Percentiles rank a stretch among this genome's conserved stretches.
These are phyloP conservation scores for Pipra filicauda DNA, from an alignment of 2,113 vertebrate genomes.

Conservation along the genomic window DNA sequence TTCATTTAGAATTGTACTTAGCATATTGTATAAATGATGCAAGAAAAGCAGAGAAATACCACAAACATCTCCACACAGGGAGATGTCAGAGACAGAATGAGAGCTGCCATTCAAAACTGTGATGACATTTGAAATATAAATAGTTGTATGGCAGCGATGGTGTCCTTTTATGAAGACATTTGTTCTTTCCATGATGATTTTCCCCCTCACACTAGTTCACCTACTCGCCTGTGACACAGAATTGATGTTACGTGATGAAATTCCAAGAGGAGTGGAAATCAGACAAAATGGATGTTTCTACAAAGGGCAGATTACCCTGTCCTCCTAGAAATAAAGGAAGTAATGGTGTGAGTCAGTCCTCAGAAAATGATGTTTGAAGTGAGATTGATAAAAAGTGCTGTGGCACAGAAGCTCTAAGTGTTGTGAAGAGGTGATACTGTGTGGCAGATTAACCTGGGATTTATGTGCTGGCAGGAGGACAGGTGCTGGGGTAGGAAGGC, in stretches of 20 bases:
- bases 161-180: constrained; percentile 5
- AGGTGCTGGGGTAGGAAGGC: not conserved
- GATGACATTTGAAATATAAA: not conserved
- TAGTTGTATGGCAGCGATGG: not conserved
- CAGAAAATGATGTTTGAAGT: not conserved
- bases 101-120: not conserved
- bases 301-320: not conserved
- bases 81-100: not conserved
- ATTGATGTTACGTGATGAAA: constrained; percentile 8
- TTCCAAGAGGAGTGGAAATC: not conserved
- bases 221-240: not conserved
- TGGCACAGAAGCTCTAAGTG: not conserved
- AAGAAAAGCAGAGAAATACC: not conserved
- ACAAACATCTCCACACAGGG: not conserved
- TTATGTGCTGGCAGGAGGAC: not conserved
- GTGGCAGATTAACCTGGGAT: not conserved
- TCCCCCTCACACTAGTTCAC: not conserved
- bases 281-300: not conserved
- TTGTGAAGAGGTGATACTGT: not conserved
- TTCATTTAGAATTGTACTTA: not conserved
- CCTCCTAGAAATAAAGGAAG: constrained; percentile 16
- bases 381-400: not conserved
- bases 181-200: not conserved
- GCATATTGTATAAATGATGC: not conserved
- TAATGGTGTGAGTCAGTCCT: not conserved